phyloP scores from a whole-genome alignment of 2,113 vertebrate species.

The Spilogale gracilis region DNA sequence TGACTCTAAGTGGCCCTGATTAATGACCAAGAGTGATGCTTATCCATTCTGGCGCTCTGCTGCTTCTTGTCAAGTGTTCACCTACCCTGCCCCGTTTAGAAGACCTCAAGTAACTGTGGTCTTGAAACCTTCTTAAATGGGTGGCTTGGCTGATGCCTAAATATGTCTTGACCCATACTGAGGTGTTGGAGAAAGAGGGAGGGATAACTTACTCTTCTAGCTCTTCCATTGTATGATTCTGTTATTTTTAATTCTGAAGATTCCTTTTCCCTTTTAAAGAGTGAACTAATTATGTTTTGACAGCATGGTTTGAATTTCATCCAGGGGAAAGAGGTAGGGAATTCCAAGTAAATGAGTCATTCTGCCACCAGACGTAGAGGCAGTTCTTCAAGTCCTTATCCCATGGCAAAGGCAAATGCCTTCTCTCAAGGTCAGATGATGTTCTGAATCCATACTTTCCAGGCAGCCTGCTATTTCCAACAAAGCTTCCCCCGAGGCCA shows the following conservation, averaged over 20 bases:
- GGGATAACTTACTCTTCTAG: background rate
- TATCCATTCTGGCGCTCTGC: background rate
- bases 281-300: constrained; percentile 36
- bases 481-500: background rate
- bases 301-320: background rate
- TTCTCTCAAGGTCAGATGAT: constrained; percentile 41
- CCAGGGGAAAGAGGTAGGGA: constrained; percentile 52
- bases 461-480: background rate
- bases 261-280: constrained; percentile 49
- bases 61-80: constrained; percentile 4
- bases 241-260: constrained; percentile 30
- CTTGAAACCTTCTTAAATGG: constrained; percentile 16
- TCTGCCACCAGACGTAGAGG: background rate
- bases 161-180: background rate
- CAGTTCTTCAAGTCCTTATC: constrained; percentile 1
- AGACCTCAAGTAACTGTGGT: background rate
- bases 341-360: constrained; percentile 62
- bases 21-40: background rate
- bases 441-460: background rate
- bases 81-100: background rate
- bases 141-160: constrained; percentile 45
- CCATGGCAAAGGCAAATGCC: background rate
- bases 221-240: background rate
- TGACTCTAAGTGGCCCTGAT: background rate
- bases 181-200: background rate